Base-by-base conservation (phyloP, 2,113 vertebrate species). In the Pygoscelis antarcticus region DNA sequence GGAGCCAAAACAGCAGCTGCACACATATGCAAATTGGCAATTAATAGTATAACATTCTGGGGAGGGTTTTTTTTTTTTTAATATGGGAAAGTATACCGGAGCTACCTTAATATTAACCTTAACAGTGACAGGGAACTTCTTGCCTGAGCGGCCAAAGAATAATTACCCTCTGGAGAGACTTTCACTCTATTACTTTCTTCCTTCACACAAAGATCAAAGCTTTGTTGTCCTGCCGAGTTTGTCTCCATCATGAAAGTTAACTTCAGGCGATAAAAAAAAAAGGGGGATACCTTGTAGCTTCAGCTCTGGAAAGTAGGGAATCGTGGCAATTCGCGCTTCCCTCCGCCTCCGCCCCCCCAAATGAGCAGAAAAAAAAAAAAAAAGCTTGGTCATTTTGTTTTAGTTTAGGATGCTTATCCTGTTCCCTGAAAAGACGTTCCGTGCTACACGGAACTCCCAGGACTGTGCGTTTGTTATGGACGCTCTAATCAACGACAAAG, bases 11-110 rank as follows among this genome's bases (percentile, higher is more conserved):
- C 98, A 99, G 98, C 98, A 99, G 98, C 98, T 99, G 98, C 98
- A 99, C 98, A 98, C 98, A 98, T 98, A 99, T 99, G 98, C 98
- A 99, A 99, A 99, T 99, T 99, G 98, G 98, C 98, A 99, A 99
- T 99, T 99, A 99, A 99, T 99, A 98, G 98, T 98, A 98, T 98
- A 99, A 98, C 98, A 98, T 98, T 98, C 98, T 98, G 98, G 93
- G 96, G 69, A 97, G 91, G 93, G 78, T 83, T 82, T 74, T 80
- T 51, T n/a, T 82, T 96, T 87, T 89, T 71, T 93, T 81, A 96
- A 88, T 97, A 97, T 90, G 94, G 95, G 91, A 86, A 98, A 98
- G 97, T 98, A 98, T 96, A 98, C 92, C 95, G 89, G 91, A 98
- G 93, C 95, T 98, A 98, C 98, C 98, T 98, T 98, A 97, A 98